Evolutionary conservation across 2,888 invertebrate genomes (phyloP), one percentile per base, ranked within the genome.

Genomic region (Agrenia bidenticulata): DNA sequence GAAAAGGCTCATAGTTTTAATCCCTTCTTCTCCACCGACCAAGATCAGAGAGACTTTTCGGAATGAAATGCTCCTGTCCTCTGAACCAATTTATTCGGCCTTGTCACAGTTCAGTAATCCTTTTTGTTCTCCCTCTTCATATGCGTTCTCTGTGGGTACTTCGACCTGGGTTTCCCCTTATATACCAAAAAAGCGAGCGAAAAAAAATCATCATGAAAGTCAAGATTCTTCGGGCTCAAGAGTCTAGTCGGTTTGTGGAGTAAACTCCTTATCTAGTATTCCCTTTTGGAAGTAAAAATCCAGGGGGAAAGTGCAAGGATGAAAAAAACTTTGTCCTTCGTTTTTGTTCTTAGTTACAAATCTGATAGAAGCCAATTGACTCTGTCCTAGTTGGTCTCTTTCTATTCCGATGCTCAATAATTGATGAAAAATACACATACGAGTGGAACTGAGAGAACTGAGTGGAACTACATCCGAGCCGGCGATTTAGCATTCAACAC

Each of bases 301-400:
- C 5, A 45, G 49, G 21, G 15, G 49, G 49, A 45, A 45, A 45
- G 21, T 19, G 17, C 17, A n/a, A 45, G 17, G 17, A 19, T 45
- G 17, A 32, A 32, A 32, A 32, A 32, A 32, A 32, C 5, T 24
- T 23, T 51, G 5, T 9, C 21, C 15, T 51, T 51, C 15, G 7
- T 21, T 21, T 51, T 24, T 21, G 19, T 19, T n/a, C n/a, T 5
- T 9, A 2, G 24, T 55, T 4, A 26, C 24, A 51, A 55, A 55
- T 55, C 55, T 32, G 55, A 55, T 55, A 55, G 26, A 55, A 32
- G 37, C 27, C 55, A 55, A 55, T 55, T 55, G 55, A 55, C 55
- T 55, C 32, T 55, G 55, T 55, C 55, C 55, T 32, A 55, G 55
- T 55, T 55, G 24, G 27, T 32, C 55, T 17, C 51, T 45, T 45